Evolutionary conservation across 2,797 vertebrate species (phyloP), one percentile per base, ranked within the genome.

Genomic region (Hydrolagus colliei): DNA sequence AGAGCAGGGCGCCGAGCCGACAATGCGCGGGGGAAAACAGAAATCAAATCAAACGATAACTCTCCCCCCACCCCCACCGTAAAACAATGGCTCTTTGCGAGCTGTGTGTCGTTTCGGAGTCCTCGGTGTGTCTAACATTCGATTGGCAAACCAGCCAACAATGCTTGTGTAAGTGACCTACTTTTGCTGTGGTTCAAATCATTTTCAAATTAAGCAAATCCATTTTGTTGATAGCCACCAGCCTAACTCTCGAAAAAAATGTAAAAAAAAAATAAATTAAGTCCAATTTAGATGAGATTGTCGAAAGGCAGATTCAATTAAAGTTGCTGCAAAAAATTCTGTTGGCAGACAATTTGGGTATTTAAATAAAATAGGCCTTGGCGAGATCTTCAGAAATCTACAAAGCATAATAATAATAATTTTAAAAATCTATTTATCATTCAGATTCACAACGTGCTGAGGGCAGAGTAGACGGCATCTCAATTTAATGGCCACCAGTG

Each of bases 61-160:
- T 87, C 88, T 86, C 87, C 41, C 8, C 8, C 72, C 77, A 71
- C 75, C 86, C 84, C 73, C 41, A 9, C 86, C 14, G 86, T 87
- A 79, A 61, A 77, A 86, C 87, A 59, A 80, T 87, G 78, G 88
- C 16, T 5, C 65, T 11, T 86, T 71, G 59, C 77, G 52, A 71
- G 62, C 63, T 86, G 16, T 76, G 32, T 76, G 32, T 32, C 52
- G 27, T 52, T 35, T 22, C 63, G 11, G 62, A 68, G 20, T 65
- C 10, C 73, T 61, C 85, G 27, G 11, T 68, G 61, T 68, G 2
- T 67, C 32, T 27, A 20, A 9, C 12, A 73, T 72, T 61, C 6
- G 65, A n/a, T 35, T n/a, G 20, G 27, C 63, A 68, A 68, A 65
- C 7, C 41, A 68, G 32, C 52, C 27, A 35, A 71, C 65, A 84